Evolutionary conservation across 2,113 vertebrate species (phyloP).

Genomic region (Irena cyanogastra): DNA sequence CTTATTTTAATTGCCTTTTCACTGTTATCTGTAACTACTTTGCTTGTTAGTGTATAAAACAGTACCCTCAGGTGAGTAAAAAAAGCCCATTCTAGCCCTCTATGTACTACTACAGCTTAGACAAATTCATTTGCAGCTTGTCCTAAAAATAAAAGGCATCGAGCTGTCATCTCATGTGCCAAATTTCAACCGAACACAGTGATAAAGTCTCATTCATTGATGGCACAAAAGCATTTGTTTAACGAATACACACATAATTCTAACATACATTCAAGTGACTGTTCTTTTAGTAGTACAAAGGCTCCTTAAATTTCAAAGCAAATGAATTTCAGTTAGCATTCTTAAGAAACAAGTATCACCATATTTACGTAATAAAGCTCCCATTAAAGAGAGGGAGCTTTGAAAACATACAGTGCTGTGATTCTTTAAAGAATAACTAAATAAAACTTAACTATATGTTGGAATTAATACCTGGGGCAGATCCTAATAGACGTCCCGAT

Average conservation of each 20-base stretch:
- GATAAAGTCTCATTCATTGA: conserved; percentile 34
- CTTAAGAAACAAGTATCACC: conserved; percentile 12
- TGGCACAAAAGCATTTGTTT: conserved; percentile 38
- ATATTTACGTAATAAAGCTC: conserved; percentile 6
- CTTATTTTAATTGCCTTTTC: not conserved
- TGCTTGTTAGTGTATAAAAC: not conserved
- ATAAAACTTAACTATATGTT: not conserved
- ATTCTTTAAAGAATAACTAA: not conserved
- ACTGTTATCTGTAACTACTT: not conserved
- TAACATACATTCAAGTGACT: conserved; percentile 29
- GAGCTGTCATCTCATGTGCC: not conserved
- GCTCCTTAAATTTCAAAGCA: conserved; percentile 39
- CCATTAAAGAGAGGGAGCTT: not conserved
- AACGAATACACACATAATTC: not conserved
- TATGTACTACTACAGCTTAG: not conserved
- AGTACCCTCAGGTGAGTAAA: not conserved
- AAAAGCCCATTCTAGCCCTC: not conserved
- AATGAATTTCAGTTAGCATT: conserved; percentile 11
- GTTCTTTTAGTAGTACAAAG: conserved; percentile 35
- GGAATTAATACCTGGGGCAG: conserved; percentile 85
- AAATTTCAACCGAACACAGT: conserved; percentile 5
- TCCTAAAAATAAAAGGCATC: not conserved
- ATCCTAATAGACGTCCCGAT: conserved; percentile 93
- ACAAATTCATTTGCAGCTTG: not conserved
- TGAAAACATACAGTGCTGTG: not conserved